Conservation (phyloP, 2,797 vertebrate genomes). For the Dendrocincla fuliginosa region DNA sequence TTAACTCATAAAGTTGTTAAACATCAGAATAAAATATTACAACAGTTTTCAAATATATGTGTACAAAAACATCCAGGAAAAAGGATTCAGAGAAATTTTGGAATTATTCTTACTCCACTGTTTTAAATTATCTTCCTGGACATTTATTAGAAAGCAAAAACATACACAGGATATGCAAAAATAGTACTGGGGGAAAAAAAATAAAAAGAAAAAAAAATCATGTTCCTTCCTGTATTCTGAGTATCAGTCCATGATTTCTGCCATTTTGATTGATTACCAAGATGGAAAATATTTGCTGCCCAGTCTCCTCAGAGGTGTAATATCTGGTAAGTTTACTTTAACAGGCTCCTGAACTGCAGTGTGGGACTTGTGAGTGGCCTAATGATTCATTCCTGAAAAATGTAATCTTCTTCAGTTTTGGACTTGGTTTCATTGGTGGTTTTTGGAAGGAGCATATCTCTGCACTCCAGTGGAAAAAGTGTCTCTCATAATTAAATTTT, state of each 20-base stretch:
- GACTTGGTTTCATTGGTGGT: background rate
- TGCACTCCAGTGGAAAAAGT: background rate
- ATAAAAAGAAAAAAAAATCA: background rate
- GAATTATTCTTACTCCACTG: background rate
- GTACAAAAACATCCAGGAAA: background rate
- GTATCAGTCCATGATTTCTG: background rate
- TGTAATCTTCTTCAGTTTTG: background rate
- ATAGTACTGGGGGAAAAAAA: background rate
- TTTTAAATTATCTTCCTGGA: background rate
- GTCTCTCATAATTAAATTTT: background rate
- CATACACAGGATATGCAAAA: background rate
- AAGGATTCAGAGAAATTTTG: background rate
- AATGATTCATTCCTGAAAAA: background rate
- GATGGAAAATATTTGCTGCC: background rate
- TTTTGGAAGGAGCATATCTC: background rate
- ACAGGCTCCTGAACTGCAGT: background rate
- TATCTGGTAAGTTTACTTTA: background rate
- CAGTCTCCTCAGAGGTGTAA: background rate
- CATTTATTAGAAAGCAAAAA: background rate
- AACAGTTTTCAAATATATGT: background rate
- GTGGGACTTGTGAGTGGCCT: background rate
- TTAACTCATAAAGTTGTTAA: background rate
- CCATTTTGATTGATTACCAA: background rate
- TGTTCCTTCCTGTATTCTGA: background rate
- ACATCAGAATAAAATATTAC: background rate